Evolutionary conservation across 2,113 vertebrate species (phyloP).

Genomic region (Mormoops blainvillei): DNA sequence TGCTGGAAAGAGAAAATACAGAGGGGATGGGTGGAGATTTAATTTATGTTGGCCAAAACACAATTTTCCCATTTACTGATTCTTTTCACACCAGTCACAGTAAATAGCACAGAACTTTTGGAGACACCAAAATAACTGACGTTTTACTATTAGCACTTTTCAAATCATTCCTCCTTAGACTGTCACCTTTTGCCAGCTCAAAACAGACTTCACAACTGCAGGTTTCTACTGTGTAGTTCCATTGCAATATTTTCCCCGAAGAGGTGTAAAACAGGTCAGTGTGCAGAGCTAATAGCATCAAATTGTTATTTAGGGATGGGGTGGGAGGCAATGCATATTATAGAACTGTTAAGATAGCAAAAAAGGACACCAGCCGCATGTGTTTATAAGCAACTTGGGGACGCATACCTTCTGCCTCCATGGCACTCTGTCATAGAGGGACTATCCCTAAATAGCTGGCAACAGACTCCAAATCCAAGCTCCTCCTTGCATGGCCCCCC

Average conservation of each 20-base stretch:
- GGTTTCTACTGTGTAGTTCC: neutral
- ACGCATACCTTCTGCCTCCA: neutral
- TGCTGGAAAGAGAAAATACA: neutral
- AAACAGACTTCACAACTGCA: constrained; percentile 26
- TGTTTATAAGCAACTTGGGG: neutral
- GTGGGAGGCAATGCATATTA: neutral
- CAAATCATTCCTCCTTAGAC: constrained; percentile 46
- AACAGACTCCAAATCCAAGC: neutral
- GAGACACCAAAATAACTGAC: constrained; percentile 52
- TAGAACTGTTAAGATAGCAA: neutral
- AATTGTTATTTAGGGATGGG: neutral
- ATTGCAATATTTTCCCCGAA: neutral
- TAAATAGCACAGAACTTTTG: constrained; percentile 58
- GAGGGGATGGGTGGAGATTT: neutral
- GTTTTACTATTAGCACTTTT: constrained; percentile 61
- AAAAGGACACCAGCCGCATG: neutral
- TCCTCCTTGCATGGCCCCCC: neutral
- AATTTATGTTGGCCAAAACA: constrained; percentile 37
- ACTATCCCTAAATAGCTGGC: neutral
- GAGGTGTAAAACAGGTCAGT: constrained; percentile 35
- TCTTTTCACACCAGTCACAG: constrained; percentile 60
- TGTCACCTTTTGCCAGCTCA: constrained; percentile 56
- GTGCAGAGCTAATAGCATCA: neutral
- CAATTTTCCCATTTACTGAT: constrained; percentile 47
- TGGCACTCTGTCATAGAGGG: neutral